Base-by-base conservation (phyloP, 1,140 invertebrate species). In the Tribolium madens region DNA sequence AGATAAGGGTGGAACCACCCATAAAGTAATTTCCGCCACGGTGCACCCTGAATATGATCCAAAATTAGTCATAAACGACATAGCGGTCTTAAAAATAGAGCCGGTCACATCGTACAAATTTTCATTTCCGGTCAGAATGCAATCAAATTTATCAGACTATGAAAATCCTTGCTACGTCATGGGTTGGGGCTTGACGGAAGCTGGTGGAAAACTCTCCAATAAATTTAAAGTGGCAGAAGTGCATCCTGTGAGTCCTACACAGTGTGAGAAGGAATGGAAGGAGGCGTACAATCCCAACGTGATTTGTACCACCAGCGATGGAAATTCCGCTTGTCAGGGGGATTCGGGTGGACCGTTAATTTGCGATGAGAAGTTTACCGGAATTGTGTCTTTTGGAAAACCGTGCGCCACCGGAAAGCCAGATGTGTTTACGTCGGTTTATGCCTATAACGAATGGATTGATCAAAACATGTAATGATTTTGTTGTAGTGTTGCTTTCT, bases 381-480 rank as follows among this genome's bases (percentile, higher is more conserved):
- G 89, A 5, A 80, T 91, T 14, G 88, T 89, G 14, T 90, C 88
- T 0, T 91, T 89, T 86, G 90, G 90, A 10, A 84, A 84, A 46
- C 89, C 89, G 0, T 91, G 90, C 76, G 90, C 89, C n/a, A 86
- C 80, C 77, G 87, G 87, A 10, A 82, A 83, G 70, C 89, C 89
- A 0, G 90, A 90, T 77, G 88, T 91, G 18, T 91, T 88, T 57
- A 89, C 88, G 1, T 81, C 87, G 74, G 86, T 88, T 9, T 86
- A 80, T 46, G 79, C 82, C 17, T 88, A 88, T 72, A 13, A 83
- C 0, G 73, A 85, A 26, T 89, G 88, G 88, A 88, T 89, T 47
- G 81, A 86, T 12, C 68, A 84, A 48, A 50, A 83, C 14, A 82
- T 83, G 12, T 17, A 69, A 15, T 69, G 15, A 50, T 50, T 15